These are phyloP conservation scores for Rhineura floridana DNA, from an alignment of 2,113 vertebrate genomes.

Conservation along the genomic window DNA sequence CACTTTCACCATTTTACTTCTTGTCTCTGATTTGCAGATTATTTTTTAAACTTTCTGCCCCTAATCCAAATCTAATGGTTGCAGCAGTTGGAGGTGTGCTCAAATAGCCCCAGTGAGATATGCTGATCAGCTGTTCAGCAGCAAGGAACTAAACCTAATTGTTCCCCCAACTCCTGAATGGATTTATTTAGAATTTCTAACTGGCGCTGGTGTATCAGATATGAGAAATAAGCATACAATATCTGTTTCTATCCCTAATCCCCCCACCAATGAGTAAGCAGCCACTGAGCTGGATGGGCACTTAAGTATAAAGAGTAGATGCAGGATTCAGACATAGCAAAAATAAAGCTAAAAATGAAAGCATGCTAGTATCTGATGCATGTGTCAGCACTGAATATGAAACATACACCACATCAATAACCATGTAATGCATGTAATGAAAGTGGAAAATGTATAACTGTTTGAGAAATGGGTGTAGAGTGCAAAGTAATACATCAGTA, in stretches of 20 bases:
- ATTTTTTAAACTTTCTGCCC: neutral
- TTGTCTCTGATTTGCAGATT: neutral
- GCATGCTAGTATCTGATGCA: neutral
- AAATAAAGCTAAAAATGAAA: neutral
- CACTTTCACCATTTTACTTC: neutral
- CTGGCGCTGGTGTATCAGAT: neutral
- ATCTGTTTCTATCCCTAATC: neutral
- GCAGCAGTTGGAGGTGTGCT: neutral
- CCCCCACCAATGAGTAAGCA: neutral
- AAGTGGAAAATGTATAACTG: neutral
- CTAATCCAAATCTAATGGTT: neutral
- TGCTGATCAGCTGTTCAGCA: neutral
- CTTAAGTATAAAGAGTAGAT: neutral
- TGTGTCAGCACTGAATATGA: neutral
- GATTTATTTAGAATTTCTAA: neutral
- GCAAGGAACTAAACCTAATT: neutral
- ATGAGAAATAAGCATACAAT: neutral
- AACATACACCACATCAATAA: neutral
- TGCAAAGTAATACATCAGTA: constrained; percentile 23
- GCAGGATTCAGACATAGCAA: neutral
- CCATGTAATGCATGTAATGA: neutral
- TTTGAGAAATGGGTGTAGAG: constrained; percentile 38
- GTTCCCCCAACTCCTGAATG: neutral
- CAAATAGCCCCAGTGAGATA: no score
- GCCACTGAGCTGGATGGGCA: neutral